Percentiles rank a stretch among this genome's conserved stretches.
Evolutionary conservation across 2,888 invertebrate species (phyloP).

Genomic region (Argyresthia goedartella): DNA sequence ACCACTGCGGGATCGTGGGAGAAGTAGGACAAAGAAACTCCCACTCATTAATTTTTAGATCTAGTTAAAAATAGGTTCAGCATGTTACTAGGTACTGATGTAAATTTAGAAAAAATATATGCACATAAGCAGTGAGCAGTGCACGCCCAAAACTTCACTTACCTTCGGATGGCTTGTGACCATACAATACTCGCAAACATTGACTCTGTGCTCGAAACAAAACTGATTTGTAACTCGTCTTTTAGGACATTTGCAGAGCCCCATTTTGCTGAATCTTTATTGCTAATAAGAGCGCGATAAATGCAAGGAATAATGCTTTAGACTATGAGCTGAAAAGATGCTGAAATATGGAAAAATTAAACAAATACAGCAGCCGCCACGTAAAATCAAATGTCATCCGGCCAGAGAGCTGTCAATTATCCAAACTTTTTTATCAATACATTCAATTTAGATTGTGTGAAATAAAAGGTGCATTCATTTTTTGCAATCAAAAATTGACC

Average conservation of each 20-base stretch:
- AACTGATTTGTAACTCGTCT: constrained; percentile 97
- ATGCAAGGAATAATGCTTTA: background rate
- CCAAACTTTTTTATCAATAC: no score
- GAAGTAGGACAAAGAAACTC: no score
- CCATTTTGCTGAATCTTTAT: constrained; percentile 67
- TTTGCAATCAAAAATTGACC: no score
- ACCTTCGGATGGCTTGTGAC: constrained; percentile 97
- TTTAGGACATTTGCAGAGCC: constrained; percentile 98
- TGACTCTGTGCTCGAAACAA: constrained; percentile 98
- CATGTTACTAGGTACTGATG: no score
- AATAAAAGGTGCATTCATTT: no score
- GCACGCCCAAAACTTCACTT: constrained; percentile 27
- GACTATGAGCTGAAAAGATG: background rate
- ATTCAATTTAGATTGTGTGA: no score
- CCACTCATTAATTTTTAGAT: no score
- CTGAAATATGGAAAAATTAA: background rate
- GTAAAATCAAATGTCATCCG: background rate
- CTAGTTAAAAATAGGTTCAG: no score
- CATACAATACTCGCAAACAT: constrained; percentile 99
- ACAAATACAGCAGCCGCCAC: constrained; percentile 1
- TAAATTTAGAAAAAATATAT: no score
- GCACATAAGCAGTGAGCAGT: background rate
- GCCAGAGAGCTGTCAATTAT: no score
- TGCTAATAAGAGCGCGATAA: background rate
- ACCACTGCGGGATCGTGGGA: no score